These are phyloP conservation scores for Xestobium rufovillosum DNA, from an alignment of 2,888 invertebrate genomes.

Conservation along the genomic window DNA sequence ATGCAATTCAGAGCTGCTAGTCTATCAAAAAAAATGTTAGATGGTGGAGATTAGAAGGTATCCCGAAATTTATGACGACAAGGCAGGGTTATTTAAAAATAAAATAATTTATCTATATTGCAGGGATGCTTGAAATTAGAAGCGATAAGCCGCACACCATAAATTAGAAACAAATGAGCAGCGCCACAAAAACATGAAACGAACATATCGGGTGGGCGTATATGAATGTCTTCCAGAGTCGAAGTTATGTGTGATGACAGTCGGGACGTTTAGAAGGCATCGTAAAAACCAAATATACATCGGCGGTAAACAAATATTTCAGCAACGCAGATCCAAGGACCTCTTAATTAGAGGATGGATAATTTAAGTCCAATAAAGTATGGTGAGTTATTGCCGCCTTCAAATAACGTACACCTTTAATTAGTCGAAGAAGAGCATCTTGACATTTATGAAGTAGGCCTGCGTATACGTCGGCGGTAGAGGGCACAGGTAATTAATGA, in stretches of 20 bases:
- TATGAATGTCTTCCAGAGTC: slow-evolving; percentile 40
- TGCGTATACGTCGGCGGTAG: slow-evolving; percentile 31
- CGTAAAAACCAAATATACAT: slow-evolving; percentile 33
- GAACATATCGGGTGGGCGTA: slow-evolving; percentile 39
- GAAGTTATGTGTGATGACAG: slow-evolving; percentile 37
- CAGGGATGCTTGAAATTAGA: slow-evolving; percentile 36
- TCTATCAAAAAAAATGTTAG: too few relatives aligned
- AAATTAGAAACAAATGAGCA: slow-evolving; percentile 41
- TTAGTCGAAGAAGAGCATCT: slow-evolving; percentile 37
- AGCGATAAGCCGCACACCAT: slow-evolving; percentile 37
- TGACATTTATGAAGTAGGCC: slow-evolving; percentile 40
- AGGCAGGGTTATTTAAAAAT: slow-evolving; percentile 4
- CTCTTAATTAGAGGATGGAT: slow-evolving; percentile 32
- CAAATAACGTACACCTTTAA: slow-evolving; percentile 40
- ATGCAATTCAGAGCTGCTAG: too few relatives aligned
- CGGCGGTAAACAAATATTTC: slow-evolving; percentile 34
- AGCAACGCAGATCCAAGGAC: slow-evolving; percentile 31
- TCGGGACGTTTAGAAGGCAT: slow-evolving; percentile 33
- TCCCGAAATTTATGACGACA: too few relatives aligned
- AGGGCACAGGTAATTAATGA: slow-evolving; percentile 33
- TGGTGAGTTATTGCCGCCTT: slow-evolving; percentile 35
- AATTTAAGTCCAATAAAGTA: slow-evolving; percentile 35
- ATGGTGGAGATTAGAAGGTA: too few relatives aligned
- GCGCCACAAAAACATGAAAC: slow-evolving; percentile 39
- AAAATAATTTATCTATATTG: slow-evolving; percentile 30